Evolutionary conservation across 1,140 invertebrate species (phyloP).

Genomic region (Melitaea cinxia): DNA sequence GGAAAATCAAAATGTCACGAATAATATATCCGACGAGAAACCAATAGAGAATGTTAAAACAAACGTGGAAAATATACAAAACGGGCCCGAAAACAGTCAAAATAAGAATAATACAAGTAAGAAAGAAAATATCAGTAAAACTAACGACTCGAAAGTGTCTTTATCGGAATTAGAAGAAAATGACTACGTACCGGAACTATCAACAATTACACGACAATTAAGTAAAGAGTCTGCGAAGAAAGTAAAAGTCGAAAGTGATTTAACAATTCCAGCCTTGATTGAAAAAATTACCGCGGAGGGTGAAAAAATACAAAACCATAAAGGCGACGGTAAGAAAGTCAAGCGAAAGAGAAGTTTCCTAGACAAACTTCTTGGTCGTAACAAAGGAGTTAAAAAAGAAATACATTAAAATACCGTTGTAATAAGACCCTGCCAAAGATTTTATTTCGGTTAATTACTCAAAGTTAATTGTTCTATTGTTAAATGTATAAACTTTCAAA

Average conservation of each 20-base stretch:
- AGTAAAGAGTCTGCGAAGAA: conserved; percentile 60
- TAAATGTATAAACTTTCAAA: conserved; percentile 2
- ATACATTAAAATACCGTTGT: conserved; percentile 23
- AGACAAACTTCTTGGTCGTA: conserved; percentile 72
- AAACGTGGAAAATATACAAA: conserved; percentile 50
- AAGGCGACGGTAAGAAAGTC: conserved; percentile 61
- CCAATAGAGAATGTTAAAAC: conserved; percentile 36
- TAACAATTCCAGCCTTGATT: conserved; percentile 71
- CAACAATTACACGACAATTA: conserved; percentile 54
- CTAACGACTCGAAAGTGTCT: conserved; percentile 54
- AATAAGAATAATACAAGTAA: conserved; percentile 31
- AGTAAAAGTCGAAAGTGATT: conserved; percentile 53
- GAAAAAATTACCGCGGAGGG: conserved; percentile 69
- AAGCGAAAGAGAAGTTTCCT: conserved; percentile 76
- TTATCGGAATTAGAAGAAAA: conserved; percentile 65
- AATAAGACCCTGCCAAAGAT: conserved; percentile 68
- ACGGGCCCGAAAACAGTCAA: conserved; percentile 44
- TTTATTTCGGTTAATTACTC: conserved; percentile 7
- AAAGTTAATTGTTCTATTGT: not conserved
- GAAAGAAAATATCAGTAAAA: conserved; percentile 35
- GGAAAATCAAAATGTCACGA: conserved; percentile 24
- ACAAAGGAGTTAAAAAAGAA: conserved; percentile 62
- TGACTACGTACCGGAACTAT: conserved; percentile 67
- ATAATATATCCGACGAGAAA: conserved; percentile 33
- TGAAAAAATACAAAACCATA: conserved; percentile 57